Conservation (phyloP, 2,797 vertebrate genomes). For the Cyclura pinguis region DNA sequence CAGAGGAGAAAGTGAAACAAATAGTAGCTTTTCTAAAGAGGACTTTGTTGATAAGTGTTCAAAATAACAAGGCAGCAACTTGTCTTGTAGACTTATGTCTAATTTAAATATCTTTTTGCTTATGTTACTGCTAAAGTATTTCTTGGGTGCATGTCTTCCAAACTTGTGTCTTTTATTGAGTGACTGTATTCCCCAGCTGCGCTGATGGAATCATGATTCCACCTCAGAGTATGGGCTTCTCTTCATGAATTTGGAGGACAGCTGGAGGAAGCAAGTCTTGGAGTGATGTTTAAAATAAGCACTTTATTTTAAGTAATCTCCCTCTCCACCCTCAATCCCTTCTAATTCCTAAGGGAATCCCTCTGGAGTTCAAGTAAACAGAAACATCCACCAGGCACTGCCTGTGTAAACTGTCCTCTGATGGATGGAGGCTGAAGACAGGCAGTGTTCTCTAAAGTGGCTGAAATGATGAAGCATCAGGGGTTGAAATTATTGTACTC, state of each 20-base stretch:
- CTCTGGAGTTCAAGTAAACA: conserved; percentile 60
- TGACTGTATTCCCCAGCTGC: conserved; percentile 44
- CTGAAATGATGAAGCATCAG: background rate
- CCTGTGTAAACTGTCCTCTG: conserved; percentile 1
- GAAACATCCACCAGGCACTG: conserved; percentile 29
- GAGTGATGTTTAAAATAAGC: conserved; percentile 62
- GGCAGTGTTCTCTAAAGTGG: background rate
- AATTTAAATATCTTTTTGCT: conserved; percentile 61
- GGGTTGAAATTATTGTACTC: background rate
- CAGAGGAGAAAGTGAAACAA: conserved; percentile 72
- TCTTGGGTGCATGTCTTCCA: conserved; percentile 54
- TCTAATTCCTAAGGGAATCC: conserved; percentile 70
- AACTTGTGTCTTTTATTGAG: conserved; percentile 41
- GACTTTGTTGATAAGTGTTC: conserved; percentile 64
- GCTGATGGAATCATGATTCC: background rate
- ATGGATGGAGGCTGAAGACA: fast-evolving
- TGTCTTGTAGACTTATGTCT: conserved; percentile 30
- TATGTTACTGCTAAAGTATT: conserved; percentile 40
- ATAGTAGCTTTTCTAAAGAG: conserved; percentile 38
- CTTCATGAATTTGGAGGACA: background rate
- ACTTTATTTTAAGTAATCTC: conserved; percentile 61
- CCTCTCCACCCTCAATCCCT: conserved; percentile 36
- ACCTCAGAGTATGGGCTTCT: background rate
- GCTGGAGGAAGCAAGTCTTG: conserved; percentile 3
- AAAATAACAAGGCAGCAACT: conserved; percentile 43